phyloP scores from a whole-genome alignment of 2,888 invertebrate genomes.

The Xanthorhoe designata region DNA sequence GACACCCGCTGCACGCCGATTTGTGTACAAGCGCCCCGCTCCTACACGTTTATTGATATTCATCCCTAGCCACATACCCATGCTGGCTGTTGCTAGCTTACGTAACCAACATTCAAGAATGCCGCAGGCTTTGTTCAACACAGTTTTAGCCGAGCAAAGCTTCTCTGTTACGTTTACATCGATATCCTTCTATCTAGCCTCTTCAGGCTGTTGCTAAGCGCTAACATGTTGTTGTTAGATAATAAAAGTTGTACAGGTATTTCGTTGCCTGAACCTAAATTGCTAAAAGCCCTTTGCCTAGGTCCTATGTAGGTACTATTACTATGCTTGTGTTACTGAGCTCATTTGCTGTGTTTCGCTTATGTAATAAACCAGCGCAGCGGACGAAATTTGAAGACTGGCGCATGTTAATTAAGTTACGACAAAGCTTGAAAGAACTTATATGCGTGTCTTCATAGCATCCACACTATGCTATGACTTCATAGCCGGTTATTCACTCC shows the following conservation, averaged over 20 bases:
- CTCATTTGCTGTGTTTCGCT: constrained; percentile 7
- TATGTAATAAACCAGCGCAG: constrained; percentile 16
- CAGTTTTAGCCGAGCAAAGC: constrained; percentile 11
- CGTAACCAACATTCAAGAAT: constrained; percentile 36
- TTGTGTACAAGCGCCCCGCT: constrained; percentile 56
- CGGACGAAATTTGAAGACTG: constrained; percentile 16
- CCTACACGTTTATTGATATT: constrained; percentile 53
- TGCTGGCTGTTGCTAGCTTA: constrained; percentile 31
- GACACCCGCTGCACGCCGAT: constrained; percentile 58
- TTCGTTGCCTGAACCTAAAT: not conserved
- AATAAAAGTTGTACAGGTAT: not conserved
- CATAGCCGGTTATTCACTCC: not conserved
- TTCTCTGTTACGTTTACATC: constrained; percentile 5
- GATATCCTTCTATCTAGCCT: constrained; percentile 10
- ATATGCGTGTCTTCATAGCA: not conserved
- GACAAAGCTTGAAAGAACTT: constrained; percentile 11
- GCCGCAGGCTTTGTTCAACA: constrained; percentile 29
- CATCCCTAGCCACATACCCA: constrained; percentile 47
- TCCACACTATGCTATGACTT: not conserved
- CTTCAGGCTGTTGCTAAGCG: constrained; percentile 14
- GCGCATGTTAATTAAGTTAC: constrained; percentile 18
- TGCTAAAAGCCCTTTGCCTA: not conserved
- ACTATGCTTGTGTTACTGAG: not conserved
- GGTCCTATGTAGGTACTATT: not conserved
- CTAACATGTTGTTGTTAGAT: constrained; percentile 6